These are phyloP conservation scores for Orchesella cincta DNA, from an alignment of 1,140 invertebrate genomes.

Conservation along the genomic window DNA sequence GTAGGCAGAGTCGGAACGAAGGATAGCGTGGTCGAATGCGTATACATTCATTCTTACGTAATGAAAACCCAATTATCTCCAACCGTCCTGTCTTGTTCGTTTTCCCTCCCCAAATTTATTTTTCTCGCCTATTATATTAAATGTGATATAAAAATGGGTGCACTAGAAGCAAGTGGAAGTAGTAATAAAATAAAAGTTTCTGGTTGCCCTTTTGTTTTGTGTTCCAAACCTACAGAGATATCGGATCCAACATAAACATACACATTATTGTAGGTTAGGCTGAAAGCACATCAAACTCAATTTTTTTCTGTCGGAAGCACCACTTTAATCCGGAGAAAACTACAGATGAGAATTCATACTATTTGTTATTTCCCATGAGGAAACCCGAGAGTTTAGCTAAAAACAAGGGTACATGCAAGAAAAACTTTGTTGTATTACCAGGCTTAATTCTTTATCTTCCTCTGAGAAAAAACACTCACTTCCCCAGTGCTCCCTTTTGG, in stretches of 20 bases:
- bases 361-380: conserved; percentile 6
- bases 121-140: neutral
- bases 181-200: neutral
- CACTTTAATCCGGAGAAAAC: neutral
- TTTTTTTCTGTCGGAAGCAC: neutral
- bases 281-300: neutral
- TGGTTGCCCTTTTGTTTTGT: neutral
- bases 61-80: conserved; percentile 16
- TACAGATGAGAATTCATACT: neutral
- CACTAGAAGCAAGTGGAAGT: neutral
- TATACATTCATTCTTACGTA: neutral
- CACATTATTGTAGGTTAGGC: neutral
- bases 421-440: no score
- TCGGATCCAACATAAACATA: neutral
- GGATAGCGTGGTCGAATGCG: neutral
- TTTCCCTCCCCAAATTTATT: neutral
- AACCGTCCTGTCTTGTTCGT: neutral
- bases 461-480: no score
- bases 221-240: neutral
- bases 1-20: neutral
- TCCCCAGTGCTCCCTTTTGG: no score
- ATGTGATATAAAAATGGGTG: neutral
- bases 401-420: neutral
- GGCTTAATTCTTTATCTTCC: no score
- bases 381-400: conserved; percentile 6